Evolutionary conservation across 1,140 invertebrate genomes (phyloP), one percentile per base, ranked within the genome.

Genomic region (Calephelis virginiensis): DNA sequence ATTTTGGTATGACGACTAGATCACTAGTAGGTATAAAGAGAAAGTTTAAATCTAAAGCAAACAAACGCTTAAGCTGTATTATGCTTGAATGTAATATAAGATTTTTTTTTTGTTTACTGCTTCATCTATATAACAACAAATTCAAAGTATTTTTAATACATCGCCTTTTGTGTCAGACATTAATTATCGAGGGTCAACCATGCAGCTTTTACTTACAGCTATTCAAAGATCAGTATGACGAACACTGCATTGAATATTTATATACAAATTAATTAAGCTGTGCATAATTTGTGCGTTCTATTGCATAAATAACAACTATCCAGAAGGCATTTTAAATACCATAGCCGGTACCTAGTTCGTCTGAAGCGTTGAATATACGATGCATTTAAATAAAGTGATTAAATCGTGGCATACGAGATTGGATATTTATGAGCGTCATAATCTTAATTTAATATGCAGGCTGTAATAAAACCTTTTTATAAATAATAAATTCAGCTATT

Each of bases 371-470:
- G 56, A 59, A 59, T 38, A 56, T 56, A 10, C 53, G 53, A 56
- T 56, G 53, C 53, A 56, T 56, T 56, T 56, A 56, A 56, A 56
- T 56, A 17, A 56, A 56, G 17, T 56, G 17, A 56, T 56, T 56
- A 56, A 56, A 11, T 8, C 37, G 53, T 56, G 28, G 53, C 28
- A 56, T 37, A 28, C 50, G 28, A 56, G 17, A 56, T 56, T 50
- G 13, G 17, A 56, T 11, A 56, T 56, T 56, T 56, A 56, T 56
- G 11, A 56, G 14, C 7, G 28, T 17, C 11, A 17, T 10, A 56
- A 56, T 56, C 9, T 13, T 17, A 50, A 10, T 50, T 14, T 50
- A 50, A 50, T 56, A 56, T 56, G 28, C 13, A 8, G 49, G 49
- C 50, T 28, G 17, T 28, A 28, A 11, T 28, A 17, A 53, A 53